Evolutionary conservation across 2,888 invertebrate species (phyloP).

Genomic region (Platycheirus albimanus): DNA sequence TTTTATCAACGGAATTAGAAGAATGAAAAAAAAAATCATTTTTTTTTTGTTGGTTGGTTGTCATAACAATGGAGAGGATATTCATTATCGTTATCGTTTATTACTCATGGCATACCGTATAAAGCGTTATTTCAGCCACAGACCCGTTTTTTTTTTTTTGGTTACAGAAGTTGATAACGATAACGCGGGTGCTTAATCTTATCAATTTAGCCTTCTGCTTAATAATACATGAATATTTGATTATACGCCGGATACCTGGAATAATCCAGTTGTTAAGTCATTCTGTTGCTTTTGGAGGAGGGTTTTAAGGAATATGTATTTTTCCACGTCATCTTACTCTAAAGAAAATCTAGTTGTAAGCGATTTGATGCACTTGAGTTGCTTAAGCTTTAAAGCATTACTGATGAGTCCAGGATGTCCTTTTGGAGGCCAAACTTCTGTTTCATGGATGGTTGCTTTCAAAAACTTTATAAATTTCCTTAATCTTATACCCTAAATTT

Average conservation of each 20-base stretch:
- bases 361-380: too few species aligned
- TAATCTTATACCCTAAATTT: too few species aligned
- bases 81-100: slow-evolving; percentile 33
- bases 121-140: slow-evolving; percentile 23
- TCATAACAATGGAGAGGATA: slow-evolving; percentile 45
- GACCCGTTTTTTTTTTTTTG: slow-evolving; percentile 25
- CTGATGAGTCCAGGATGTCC: too few species aligned
- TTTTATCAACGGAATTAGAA: slow-evolving; percentile 39
- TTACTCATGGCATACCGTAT: slow-evolving; percentile 9
- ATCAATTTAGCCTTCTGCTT: slow-evolving; percentile 57
- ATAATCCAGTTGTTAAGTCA: slow-evolving; percentile 18
- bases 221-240: slow-evolving; percentile 3
- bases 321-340: too few species aligned
- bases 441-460: too few species aligned
- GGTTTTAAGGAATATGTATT: too few species aligned
- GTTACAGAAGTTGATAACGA: slow-evolving; percentile 29
- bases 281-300: too few species aligned
- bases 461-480: too few species aligned
- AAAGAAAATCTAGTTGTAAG: too few species aligned
- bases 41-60: not conserved
- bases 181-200: slow-evolving; percentile 47
- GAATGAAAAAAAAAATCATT: not conserved
- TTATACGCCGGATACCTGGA: too few species aligned
- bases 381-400: too few species aligned
- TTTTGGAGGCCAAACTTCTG: too few species aligned